Base-by-base conservation (phyloP, 2,113 vertebrate genomes). In the Corythornis vintsioides region DNA sequence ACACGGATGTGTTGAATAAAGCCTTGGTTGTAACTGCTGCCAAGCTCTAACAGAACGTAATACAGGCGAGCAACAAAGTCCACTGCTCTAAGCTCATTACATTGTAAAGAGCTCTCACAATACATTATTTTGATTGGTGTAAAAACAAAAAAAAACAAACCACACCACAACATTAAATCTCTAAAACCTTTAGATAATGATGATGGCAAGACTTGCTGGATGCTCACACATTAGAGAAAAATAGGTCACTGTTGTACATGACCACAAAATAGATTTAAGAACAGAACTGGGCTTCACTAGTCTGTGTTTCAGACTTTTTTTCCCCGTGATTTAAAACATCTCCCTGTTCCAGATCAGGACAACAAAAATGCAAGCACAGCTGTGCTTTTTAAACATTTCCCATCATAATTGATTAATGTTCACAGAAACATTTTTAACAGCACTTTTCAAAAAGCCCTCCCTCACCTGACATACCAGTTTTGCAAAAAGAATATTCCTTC, bases 121-220 rank as follows among this genome's bases (percentile, higher is more conserved):
- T 87, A 50, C 91, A 85, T 94, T 94, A 95, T 89, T 96, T 66
- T 93, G 81, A 94, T 85, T 96, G 89, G 89, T 80, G 61, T 80
- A 95, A 91, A 94, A 94, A 55, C 84, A 87, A 93, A 60, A 77
- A 86, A 88, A 42, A 4, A 1, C 3, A 52, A 52, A 52, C n/a
- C 18, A 28, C 28, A 80, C 35, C 77, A 88, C 48, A 70, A 90
- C 57, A 59, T 87, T 92, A 94, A 92, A 89, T 11, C 78, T 84
- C 67, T 91, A 90, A 95, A 94, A 90, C 66, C 71, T 89, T 92
- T 40, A 82, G 74, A 89, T 70, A 92, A 89, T 45, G 24, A 92
- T 24, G 52, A 75, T 83, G 88, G 78, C 77, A 89, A n/a, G 90
- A 88, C 74, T 12, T 79, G 56, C 52, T 83, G 55, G 35, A 84